Percentiles rank a stretch among this genome's conserved stretches.
Evolutionary conservation across 2,888 invertebrate species (phyloP).

Genomic region (Drosophila falleni): DNA sequence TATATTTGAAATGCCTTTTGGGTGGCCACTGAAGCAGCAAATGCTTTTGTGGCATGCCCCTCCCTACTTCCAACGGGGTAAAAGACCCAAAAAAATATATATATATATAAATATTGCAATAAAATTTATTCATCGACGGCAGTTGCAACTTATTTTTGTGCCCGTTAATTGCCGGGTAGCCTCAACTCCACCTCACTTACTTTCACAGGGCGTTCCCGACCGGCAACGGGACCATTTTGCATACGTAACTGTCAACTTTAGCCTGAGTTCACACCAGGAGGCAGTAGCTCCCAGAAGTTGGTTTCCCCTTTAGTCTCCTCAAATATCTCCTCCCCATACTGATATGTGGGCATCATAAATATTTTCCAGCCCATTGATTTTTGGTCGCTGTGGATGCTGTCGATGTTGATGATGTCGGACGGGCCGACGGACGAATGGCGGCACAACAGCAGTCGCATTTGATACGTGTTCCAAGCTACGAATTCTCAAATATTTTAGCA

Average conservation of each 20-base stretch:
- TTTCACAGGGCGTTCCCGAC: background rate
- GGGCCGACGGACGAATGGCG: constrained; percentile 12
- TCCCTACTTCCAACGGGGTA: constrained; percentile 19
- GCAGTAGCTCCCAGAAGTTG: constrained; percentile 24
- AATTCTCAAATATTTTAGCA: constrained; percentile 28
- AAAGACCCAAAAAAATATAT: constrained; percentile 4
- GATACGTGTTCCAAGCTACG: constrained; percentile 43
- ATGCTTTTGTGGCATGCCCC: constrained; percentile 61
- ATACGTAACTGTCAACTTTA: constrained; percentile 75
- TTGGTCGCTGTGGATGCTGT: constrained; percentile 69
- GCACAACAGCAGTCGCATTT: constrained; percentile 14
- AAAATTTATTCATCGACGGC: constrained; percentile 62
- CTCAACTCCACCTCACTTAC: background rate
- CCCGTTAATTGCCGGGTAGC: constrained; percentile 61
- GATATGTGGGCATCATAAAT: constrained; percentile 75
- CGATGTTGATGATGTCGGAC: constrained; percentile 70
- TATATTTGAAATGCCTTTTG: constrained; percentile 70
- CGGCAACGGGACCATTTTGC: constrained; percentile 49
- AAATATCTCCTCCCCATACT: constrained; percentile 2
- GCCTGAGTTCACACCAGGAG: constrained; percentile 70
- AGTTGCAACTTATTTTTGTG: constrained; percentile 74
- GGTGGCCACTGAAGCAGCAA: constrained; percentile 68
- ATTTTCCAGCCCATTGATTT: constrained; percentile 80
- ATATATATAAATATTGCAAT: constrained; percentile 46
- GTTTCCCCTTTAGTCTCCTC: background rate